These are phyloP conservation scores for Microchrysa polita DNA, from an alignment of 2,888 invertebrate species.

Conservation along the genomic window DNA sequence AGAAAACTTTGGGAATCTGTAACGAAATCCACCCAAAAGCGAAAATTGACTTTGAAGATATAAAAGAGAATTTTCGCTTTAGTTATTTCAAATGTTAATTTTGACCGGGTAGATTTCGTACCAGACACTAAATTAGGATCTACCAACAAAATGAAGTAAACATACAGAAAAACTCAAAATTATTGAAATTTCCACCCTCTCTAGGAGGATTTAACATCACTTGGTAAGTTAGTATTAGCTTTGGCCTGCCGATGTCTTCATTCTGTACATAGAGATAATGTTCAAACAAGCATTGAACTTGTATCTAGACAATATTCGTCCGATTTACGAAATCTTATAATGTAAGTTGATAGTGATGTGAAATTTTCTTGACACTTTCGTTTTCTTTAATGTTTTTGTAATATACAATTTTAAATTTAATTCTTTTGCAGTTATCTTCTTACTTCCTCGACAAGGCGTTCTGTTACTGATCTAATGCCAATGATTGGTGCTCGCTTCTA, in stretches of 20 bases:
- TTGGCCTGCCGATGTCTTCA: constrained; percentile 92
- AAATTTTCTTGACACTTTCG: too few species aligned
- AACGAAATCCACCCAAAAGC: too few species aligned
- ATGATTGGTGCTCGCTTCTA: constrained; percentile 99
- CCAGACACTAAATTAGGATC: too few species aligned
- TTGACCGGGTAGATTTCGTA: too few species aligned
- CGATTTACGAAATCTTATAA: constrained; percentile 92
- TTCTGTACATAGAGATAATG: constrained; percentile 87
- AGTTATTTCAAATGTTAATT: too few species aligned
- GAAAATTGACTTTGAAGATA: too few species aligned
- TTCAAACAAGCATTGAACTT: constrained; percentile 87
- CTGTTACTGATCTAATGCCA: constrained; percentile 97
- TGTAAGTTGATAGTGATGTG: constrained; percentile 71
- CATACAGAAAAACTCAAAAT: too few species aligned
- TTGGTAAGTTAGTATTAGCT: constrained; percentile 90
- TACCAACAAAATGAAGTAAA: too few species aligned
- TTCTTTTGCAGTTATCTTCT: constrained; percentile 75
- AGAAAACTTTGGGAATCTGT: too few species aligned
- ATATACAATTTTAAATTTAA: constrained; percentile 34
- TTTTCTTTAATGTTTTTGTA: not conserved
- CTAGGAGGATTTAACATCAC: constrained; percentile 86
- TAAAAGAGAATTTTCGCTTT: too few species aligned
- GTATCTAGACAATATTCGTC: constrained; percentile 90
- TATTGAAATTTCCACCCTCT: constrained; percentile 43
- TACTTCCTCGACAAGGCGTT: constrained; percentile 73